Evolutionary conservation across 2,888 invertebrate genomes (phyloP).

Genomic region (Eristalis tenax): DNA sequence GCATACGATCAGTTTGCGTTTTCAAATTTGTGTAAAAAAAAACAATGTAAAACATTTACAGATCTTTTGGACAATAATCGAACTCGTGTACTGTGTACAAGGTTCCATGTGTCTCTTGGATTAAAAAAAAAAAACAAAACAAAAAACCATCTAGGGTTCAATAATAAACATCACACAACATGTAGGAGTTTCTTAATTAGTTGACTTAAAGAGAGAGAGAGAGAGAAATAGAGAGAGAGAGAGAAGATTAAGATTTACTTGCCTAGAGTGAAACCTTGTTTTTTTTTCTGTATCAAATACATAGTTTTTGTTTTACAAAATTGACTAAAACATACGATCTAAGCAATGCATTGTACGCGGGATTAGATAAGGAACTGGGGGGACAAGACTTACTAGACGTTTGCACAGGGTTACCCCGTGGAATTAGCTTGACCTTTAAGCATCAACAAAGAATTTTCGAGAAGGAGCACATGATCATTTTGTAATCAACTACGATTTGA

Average conservation of each 20-base stretch:
- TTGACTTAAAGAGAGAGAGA: background rate
- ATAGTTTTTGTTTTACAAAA: background rate
- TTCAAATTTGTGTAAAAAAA: background rate
- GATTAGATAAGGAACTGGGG: background rate
- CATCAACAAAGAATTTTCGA: no score
- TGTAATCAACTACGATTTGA: no score
- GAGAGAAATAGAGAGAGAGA: background rate
- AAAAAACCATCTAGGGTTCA: background rate
- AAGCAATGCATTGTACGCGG: background rate
- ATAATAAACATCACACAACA: background rate
- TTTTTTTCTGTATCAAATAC: background rate
- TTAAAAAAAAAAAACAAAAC: background rate
- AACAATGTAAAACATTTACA: background rate
- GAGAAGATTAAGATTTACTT: background rate
- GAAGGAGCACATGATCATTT: no score
- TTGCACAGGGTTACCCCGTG: no score
- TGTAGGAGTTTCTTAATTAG: background rate
- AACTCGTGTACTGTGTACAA: no score
- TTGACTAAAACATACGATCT: background rate
- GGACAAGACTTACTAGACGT: background rate
- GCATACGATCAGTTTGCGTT: background rate
- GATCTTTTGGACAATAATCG: no score
- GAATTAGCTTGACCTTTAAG: no score
- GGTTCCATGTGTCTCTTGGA: background rate
- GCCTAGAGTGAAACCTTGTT: background rate